Conservation (phyloP, 2,113 vertebrate species). For the Castor canadensis region DNA sequence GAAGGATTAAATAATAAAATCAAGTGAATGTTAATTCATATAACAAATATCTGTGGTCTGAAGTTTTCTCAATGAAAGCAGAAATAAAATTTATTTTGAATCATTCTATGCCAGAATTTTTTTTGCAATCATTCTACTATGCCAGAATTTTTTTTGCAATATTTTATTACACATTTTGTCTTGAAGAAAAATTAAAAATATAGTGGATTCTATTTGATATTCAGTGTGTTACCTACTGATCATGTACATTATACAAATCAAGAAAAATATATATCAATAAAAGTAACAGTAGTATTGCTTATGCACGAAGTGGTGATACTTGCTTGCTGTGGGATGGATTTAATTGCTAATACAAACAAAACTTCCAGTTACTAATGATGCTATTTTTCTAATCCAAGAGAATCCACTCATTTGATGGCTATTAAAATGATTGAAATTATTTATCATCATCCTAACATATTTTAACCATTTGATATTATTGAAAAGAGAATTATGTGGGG, state of each 20-base stretch:
- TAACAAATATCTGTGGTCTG: neutral
- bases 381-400: neutral
- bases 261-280: neutral
- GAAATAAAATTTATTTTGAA: neutral
- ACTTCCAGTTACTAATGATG: neutral
- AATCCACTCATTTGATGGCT: neutral
- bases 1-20: neutral
- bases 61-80: neutral
- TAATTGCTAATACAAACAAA: neutral
- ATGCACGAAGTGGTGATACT: neutral
- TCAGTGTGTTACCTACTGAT: neutral
- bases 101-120: neutral
- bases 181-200: neutral
- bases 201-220: neutral
- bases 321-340: neutral
- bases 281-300: neutral
- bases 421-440: conserved; percentile 12
- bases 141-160: conserved; percentile 9
- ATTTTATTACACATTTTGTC: no score
- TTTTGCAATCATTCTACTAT: neutral
- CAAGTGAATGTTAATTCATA: neutral
- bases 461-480: neutral
- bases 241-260: neutral
- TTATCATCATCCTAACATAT: neutral
- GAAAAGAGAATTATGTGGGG: neutral